Evolutionary conservation across 2,113 vertebrate species (phyloP).

Genomic region (Hippoglossus stenolepis): DNA sequence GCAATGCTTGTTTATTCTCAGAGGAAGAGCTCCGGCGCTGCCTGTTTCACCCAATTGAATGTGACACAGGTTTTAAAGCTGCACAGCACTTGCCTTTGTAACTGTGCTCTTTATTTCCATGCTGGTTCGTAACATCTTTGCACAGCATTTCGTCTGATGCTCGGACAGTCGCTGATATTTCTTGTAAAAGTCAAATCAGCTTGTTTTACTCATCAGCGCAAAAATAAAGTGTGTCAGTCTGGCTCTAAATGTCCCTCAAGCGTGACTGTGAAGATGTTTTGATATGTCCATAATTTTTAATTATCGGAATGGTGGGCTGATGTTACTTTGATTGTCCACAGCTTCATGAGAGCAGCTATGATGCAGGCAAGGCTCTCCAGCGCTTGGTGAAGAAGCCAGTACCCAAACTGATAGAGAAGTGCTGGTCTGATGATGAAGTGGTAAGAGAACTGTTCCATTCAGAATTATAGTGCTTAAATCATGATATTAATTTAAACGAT

Average conservation of each 20-base stretch:
- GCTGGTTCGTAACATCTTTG: constrained; percentile 16
- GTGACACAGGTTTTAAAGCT: constrained; percentile 58
- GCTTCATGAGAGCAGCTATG: constrained; percentile 98
- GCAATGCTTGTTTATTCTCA: constrained; percentile 67
- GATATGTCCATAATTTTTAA: not conserved
- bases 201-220: not conserved
- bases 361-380: constrained; percentile 97
- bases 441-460: constrained; percentile 81
- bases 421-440: constrained; percentile 99
- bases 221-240: constrained; percentile 6
- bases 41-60: constrained; percentile 52
- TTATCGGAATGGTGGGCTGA: not conserved
- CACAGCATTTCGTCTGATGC: constrained; percentile 21
- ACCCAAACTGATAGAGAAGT: constrained; percentile 97
- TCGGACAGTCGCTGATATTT: constrained; percentile 11
- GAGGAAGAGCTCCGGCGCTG: constrained; percentile 45
- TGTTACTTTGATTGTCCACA: constrained; percentile 60
- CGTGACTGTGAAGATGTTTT: not conserved
- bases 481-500: not conserved
- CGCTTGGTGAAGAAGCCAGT: constrained; percentile 98
- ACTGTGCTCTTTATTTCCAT: constrained; percentile 31
- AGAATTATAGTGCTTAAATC: not conserved
- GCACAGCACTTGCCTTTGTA: constrained; percentile 39
- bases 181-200: constrained; percentile 10
- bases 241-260: not conserved